phyloP scores from a whole-genome alignment of 1,140 invertebrate species.

The Geopemphigus sp. region DNA sequence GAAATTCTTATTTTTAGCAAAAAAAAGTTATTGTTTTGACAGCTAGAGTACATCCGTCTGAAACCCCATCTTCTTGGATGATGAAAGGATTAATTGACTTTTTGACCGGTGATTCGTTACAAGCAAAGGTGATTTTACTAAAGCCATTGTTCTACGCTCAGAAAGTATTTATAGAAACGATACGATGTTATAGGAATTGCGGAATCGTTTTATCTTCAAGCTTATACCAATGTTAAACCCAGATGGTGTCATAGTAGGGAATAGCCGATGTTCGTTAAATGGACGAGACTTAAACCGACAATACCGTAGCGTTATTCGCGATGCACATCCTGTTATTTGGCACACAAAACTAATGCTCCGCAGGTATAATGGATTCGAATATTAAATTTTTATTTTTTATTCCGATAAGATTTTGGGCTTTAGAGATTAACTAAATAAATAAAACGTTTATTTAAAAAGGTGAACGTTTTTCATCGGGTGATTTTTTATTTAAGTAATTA shows the following conservation, averaged over 20 bases:
- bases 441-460: no score
- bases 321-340: slow-evolving; percentile 90
- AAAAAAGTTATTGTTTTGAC: slow-evolving; percentile 81
- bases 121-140: slow-evolving; percentile 62
- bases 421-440: no score
- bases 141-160: no score
- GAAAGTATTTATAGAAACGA: no score
- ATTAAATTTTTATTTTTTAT: no score
- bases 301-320: slow-evolving; percentile 82
- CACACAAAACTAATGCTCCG: slow-evolving; percentile 86
- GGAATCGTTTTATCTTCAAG: slow-evolving; percentile 94
- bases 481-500: no score
- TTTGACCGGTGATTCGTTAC: slow-evolving; percentile 75
- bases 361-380: slow-evolving; percentile 58
- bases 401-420: no score
- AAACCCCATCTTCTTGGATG: slow-evolving; percentile 92
- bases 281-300: slow-evolving; percentile 86
- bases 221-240: slow-evolving; percentile 92
- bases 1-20: slow-evolving; percentile 58
- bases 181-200: slow-evolving; percentile 64
- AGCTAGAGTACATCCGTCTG: slow-evolving; percentile 91
- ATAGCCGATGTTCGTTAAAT: slow-evolving; percentile 82
- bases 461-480: no score
- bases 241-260: slow-evolving; percentile 93
- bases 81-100: slow-evolving; percentile 95